Conservation (phyloP, 2,113 vertebrate species). For the Lanius collurio region DNA sequence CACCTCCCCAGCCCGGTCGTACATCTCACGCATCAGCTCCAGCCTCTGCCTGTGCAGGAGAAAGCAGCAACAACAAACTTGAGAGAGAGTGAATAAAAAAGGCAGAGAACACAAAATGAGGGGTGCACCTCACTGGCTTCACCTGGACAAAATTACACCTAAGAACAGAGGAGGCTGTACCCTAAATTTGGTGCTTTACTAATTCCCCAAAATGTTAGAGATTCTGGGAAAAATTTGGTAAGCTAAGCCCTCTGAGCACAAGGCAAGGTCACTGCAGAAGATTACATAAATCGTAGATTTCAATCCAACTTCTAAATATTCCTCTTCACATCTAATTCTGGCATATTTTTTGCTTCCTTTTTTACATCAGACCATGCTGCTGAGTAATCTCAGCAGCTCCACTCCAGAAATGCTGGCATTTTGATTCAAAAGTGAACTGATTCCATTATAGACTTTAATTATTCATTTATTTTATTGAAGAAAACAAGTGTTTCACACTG, state of each 20-base stretch:
- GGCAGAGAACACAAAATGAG: background rate
- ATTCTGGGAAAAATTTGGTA: background rate
- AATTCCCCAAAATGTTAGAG: background rate
- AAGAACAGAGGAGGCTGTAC: background rate
- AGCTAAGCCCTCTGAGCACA: background rate
- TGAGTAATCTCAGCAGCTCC: background rate
- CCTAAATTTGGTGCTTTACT: no score
- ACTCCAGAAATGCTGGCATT: background rate
- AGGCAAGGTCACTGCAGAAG: background rate
- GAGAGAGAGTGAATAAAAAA: accelerated
- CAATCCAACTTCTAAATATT: background rate
- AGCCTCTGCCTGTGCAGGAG: constrained; percentile 82
- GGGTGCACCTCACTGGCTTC: accelerated
- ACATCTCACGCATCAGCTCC: constrained; percentile 98
- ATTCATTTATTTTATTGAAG: background rate
- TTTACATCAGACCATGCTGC: background rate
- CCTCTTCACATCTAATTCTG: background rate
- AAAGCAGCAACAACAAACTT: background rate
- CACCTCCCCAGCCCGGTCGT: constrained; percentile 95
- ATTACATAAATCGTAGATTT: background rate
- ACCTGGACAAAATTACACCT: accelerated
- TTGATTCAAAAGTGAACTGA: background rate
- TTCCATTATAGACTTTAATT: background rate
- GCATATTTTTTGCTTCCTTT: background rate
- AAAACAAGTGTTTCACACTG: background rate